Evolutionary conservation across 2,888 invertebrate genomes (phyloP), one percentile per base, ranked within the genome.

Genomic region (Ischnus inquisitorius): DNA sequence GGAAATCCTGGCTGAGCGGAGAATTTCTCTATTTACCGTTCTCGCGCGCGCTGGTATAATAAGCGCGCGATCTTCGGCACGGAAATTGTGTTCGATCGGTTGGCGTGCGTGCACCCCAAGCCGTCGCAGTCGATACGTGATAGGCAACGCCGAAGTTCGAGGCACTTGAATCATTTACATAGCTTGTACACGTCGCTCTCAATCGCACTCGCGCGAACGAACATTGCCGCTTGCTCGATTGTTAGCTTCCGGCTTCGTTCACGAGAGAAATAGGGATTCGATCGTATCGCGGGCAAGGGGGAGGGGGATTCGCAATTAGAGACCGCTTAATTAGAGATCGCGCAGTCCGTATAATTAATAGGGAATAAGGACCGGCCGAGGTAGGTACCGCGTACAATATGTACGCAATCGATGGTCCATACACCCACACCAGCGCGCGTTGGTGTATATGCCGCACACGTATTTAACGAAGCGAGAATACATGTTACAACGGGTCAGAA

Each of bases 281-380:
- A 72, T 41, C 60, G 72, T 16, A 16, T 10, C 41, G 25, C n/a
- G n/a, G n/a, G n/a, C n/a, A n/a, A n/a, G n/a, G n/a, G 8, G 34
- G 34, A 6, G 34, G 34, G 34, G 34, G 28, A 8, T 16, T 72
- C 22, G 72, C 60, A 60, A 72, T 72, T 72, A 72, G 60, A 57
- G 72, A 57, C 60, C 41, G 43, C 41, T 72, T 72, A 72, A 72
- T 72, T 60, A 72, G 60, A 72, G 72, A 72, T 60, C 43, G 72
- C 34, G 60, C 25, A 43, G 72, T 25, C 60, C 41, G 60, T 57
- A 72, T 60, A 72, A 72, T 60, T 72, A 72, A 72, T 43, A 60
- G 60, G 43, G 60, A 72, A 60, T 60, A 57, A 72, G 43, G 72
- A 57, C 60, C n/a, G 10, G n/a, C 57, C 6, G 71, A 60, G 72